These are phyloP conservation scores for Puffinus mauretanicus DNA, from an alignment of 2,113 vertebrate species.

Conservation along the genomic window DNA sequence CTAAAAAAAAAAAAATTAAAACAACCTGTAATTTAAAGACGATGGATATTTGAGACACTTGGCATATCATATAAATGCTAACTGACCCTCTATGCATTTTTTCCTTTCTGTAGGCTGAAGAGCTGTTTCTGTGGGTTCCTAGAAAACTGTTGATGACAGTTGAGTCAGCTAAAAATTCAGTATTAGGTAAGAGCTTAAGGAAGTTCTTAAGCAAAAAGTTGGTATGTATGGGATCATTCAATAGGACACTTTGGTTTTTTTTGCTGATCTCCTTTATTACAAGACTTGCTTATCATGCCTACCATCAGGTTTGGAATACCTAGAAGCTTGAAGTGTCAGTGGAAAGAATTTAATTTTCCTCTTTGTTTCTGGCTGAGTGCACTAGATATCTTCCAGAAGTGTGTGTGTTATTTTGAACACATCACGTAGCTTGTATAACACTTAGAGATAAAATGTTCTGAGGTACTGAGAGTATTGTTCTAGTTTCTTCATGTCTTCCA, in stretches of 20 bases:
- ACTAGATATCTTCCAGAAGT: background rate
- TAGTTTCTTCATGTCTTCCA: background rate
- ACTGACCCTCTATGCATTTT: background rate
- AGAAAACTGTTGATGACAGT: conserved; percentile 96
- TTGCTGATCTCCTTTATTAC: background rate
- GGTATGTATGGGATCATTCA: background rate
- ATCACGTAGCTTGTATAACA: background rate
- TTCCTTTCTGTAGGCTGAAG: conserved; percentile 84
- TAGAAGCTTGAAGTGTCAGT: background rate
- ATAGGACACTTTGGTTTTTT: background rate
- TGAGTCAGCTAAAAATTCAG: conserved; percentile 93
- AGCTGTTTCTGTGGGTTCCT: conserved; percentile 96
- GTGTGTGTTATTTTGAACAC: background rate
- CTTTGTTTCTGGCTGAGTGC: background rate
- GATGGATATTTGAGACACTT: background rate
- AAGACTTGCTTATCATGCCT: background rate
- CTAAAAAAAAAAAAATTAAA: background rate
- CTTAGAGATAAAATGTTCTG: background rate
- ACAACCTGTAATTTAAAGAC: background rate
- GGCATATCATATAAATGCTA: background rate
- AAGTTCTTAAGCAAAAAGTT: background rate
- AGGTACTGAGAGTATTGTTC: background rate
- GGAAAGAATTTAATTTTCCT: background rate
- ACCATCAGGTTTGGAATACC: background rate
- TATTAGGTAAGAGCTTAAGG: conserved; percentile 85